phyloP scores from a whole-genome alignment of 2,113 vertebrate species.

The Natator depressus region DNA sequence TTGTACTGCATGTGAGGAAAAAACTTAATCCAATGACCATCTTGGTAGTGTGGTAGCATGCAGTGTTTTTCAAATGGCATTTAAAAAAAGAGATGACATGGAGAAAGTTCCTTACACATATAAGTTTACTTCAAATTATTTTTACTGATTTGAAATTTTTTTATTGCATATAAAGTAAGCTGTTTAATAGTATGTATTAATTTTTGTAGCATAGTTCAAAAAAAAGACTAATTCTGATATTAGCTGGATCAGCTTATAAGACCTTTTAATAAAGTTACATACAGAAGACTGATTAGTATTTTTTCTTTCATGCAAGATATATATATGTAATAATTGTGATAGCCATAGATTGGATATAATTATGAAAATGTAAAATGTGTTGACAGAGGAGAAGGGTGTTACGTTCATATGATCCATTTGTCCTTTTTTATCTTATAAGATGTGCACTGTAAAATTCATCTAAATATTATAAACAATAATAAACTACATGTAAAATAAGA shows the following conservation, averaged over 20 bases:
- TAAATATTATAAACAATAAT: constrained; percentile 7
- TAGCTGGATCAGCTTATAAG: constrained; percentile 31
- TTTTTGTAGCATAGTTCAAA: constrained; percentile 61
- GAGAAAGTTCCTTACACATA: neutral
- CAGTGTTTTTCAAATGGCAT: neutral
- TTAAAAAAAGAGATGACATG: neutral
- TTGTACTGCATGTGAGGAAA: constrained; percentile 8
- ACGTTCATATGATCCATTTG: constrained; percentile 2
- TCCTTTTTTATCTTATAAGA: neutral
- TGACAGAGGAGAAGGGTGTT: constrained; percentile 18
- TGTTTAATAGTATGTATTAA: constrained; percentile 65
- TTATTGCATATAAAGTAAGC: constrained; percentile 1
- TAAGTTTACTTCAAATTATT: neutral
- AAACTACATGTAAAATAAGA: neutral
- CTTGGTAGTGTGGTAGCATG: neutral
- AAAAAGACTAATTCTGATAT: constrained; percentile 49
- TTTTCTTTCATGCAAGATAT: constrained; percentile 27
- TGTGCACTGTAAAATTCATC: constrained; percentile 2
- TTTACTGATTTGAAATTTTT: constrained; percentile 26
- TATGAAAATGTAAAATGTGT: constrained; percentile 43
- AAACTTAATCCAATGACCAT: neutral
- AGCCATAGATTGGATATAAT: constrained; percentile 35
- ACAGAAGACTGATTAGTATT: constrained; percentile 31
- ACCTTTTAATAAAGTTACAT: constrained; percentile 19
- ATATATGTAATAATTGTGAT: constrained; percentile 2